These are phyloP conservation scores for Nebria brevicollis DNA, from an alignment of 2,888 invertebrate species.

Conservation along the genomic window DNA sequence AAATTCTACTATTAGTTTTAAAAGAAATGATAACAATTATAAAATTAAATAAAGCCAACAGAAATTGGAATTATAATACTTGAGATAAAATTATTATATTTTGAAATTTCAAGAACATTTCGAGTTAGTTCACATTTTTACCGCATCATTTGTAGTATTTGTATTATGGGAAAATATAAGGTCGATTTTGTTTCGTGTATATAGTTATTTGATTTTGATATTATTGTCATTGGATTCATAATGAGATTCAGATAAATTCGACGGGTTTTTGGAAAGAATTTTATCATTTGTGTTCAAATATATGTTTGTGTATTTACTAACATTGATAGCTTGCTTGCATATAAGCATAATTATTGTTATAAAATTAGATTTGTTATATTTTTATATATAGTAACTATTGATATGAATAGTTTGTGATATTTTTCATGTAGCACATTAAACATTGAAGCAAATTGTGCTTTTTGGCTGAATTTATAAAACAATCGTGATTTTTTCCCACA, in stretches of 20 bases:
- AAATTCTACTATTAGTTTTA: too few relatives aligned
- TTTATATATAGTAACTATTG: background rate
- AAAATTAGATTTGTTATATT: background rate
- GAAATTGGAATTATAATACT: too few relatives aligned
- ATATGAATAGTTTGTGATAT: background rate
- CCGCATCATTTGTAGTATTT: too few relatives aligned
- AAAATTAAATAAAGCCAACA: too few relatives aligned
- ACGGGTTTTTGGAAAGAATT: background rate
- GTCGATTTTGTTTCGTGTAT: too few relatives aligned
- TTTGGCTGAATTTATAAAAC: constrained; percentile 1
- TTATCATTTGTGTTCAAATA: background rate
- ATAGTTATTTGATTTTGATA: too few relatives aligned
- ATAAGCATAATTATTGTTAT: background rate
- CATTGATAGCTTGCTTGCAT: background rate
- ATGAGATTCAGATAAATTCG: background rate
- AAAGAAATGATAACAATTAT: too few relatives aligned
- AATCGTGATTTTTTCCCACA: constrained; percentile 1
- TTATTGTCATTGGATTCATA: background rate
- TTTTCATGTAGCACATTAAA: background rate
- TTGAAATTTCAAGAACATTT: too few relatives aligned
- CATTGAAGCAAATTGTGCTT: background rate
- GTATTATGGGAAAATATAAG: too few relatives aligned
- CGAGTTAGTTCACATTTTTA: too few relatives aligned
- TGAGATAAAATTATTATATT: too few relatives aligned
- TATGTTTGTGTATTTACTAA: background rate